These are phyloP conservation scores for Spicauda simplicius DNA, from an alignment of 2,888 invertebrate genomes.

Conservation along the genomic window DNA sequence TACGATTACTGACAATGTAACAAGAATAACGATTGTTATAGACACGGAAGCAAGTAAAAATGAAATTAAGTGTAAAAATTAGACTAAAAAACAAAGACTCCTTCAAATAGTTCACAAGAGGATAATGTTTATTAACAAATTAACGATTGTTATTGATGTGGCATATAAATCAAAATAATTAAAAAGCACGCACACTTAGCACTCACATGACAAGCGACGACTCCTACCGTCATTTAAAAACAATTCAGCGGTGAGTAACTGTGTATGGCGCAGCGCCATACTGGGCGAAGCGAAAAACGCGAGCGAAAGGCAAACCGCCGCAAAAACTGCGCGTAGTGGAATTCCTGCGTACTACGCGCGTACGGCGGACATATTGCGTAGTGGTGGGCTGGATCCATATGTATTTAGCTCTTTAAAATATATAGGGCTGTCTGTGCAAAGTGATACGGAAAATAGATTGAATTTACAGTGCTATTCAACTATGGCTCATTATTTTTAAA, in stretches of 20 bases:
- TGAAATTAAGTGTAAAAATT: too few relatives aligned
- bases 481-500: too few relatives aligned
- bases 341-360: constrained; percentile 35
- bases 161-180: not conserved
- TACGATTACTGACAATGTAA: too few relatives aligned
- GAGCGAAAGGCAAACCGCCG: constrained; percentile 34
- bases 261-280: constrained; percentile 80
- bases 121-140: too few relatives aligned
- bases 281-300: constrained; percentile 72
- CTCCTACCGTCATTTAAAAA: constrained; percentile 72
- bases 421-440: constrained; percentile 1
- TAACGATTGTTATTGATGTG: not conserved
- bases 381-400: constrained; percentile 21
- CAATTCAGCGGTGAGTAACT: constrained; percentile 81
- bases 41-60: too few relatives aligned
- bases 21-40: too few relatives aligned
- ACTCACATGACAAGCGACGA: constrained; percentile 48
- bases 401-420: constrained; percentile 2
- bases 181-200: constrained; percentile 45
- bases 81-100: too few relatives aligned
- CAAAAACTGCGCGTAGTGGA: constrained; percentile 34
- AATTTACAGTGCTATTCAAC: too few relatives aligned
- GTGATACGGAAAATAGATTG: too few relatives aligned
- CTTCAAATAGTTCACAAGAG: too few relatives aligned
- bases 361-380: constrained; percentile 21